Base-by-base conservation (phyloP, 2,797 vertebrate genomes). In the Gymnothorax javanicus region DNA sequence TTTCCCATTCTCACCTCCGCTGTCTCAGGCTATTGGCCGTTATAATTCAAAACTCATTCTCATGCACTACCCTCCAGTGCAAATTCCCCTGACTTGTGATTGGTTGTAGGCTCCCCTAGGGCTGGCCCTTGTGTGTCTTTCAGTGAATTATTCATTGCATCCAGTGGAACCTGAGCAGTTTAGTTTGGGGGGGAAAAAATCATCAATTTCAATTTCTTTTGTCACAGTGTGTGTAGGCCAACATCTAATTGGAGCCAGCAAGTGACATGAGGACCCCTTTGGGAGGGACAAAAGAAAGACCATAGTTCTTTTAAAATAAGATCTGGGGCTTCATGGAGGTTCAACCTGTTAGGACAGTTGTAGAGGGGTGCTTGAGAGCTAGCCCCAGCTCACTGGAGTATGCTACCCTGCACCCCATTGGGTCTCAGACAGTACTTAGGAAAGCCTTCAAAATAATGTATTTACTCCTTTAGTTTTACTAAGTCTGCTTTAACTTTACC, bases 151-250 rank as follows among this genome's bases (percentile, higher is more conserved):
- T 79, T 79, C 17, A 79, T 79, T 11, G 15, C 6, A 8, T 79
- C 20, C 75, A 79, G n/a, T 8, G 75, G 50, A 13, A 79, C 50
- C 13, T 52, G 43, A 20, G 33, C 73, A 4, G 11, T 52, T 77
- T 52, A 13, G 33, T 77, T 52, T 52, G 33, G 8, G 12, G 12
- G 17, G 13, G 33, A 33, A 27, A 15, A 50, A 79, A 54, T 11
- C 20, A 11, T 79, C 75, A 79, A 79, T 79, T 23, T 54, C 13
- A 43, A 43, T 79, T 79, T 7, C 75, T n/a, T 8, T 79, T 79
- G 75, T 79, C 75, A 79, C 50, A 54, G 75, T 23, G 75, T 50
- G 54, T 79, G 75, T n/a, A 20, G 50, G 75, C 75, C 75, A 8
- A 79, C 50, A 20, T 54, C 43, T 54, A 54, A 54, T 79, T 79